Conservation (phyloP, 2,888 invertebrate species). For the Coenonympha arcania region DNA sequence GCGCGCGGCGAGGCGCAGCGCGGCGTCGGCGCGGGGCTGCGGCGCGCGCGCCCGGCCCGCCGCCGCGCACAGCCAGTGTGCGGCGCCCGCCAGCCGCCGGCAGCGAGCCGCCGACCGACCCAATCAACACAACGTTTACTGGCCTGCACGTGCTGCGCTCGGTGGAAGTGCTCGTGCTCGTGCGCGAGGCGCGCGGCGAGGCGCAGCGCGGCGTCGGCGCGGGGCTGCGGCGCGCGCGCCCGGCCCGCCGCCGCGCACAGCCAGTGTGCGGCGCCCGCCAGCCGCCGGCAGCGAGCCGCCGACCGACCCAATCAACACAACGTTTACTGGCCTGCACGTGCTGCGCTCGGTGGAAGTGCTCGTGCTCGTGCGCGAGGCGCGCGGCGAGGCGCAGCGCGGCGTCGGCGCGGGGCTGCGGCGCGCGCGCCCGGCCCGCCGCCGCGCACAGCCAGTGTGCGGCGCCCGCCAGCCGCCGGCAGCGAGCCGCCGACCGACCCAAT, state of each 20-base stretch:
- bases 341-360: constrained; percentile 45
- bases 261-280: constrained; percentile 57
- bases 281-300: constrained; percentile 49
- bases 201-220: constrained; percentile 45
- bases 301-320: too few species aligned
- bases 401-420: constrained; percentile 32
- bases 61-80: constrained; percentile 55
- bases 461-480: constrained; percentile 46
- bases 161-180: constrained; percentile 40
- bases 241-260: constrained; percentile 41
- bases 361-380: constrained; percentile 38
- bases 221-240: constrained; percentile 30
- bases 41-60: constrained; percentile 35
- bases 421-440: constrained; percentile 39
- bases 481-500: constrained; percentile 45
- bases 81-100: constrained; percentile 48
- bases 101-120: constrained; percentile 48
- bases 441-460: constrained; percentile 59
- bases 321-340: constrained; percentile 75
- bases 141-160: constrained; percentile 72
- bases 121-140: too few species aligned
- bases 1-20: constrained; percentile 49
- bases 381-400: constrained; percentile 51
- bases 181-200: constrained; percentile 46
- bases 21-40: constrained; percentile 36